A percentile compares a stretch with the other conserved stretches of the same genome.
These are phyloP conservation scores for Montipora efflorescens DNA, from an alignment of 64 coral and sea anemone genomes.

Conservation along the genomic window DNA sequence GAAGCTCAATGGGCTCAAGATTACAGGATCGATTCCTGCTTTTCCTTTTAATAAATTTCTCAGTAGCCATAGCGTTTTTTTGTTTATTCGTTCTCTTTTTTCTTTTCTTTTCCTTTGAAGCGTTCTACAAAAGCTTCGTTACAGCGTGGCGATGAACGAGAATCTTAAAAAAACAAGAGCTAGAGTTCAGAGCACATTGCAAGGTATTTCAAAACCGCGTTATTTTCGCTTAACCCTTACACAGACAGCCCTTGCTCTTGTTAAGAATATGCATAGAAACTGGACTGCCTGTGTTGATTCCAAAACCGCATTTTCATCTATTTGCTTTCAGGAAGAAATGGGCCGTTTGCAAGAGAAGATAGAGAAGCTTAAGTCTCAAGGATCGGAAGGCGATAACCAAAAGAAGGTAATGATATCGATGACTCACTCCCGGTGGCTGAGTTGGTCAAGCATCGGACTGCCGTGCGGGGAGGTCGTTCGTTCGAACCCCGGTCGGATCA, in stretches of 20 bases:
- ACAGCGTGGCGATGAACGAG: conserved; percentile 96
- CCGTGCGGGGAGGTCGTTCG: no score
- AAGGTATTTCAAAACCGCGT: conserved; percentile 67
- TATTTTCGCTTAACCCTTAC: not conserved
- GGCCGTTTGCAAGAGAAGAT: conserved; percentile 89
- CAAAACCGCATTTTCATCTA: not conserved
- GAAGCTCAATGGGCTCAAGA: no score
- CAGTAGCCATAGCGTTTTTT: no score
- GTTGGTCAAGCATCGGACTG: no score
- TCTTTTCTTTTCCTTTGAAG: conserved; percentile 11
- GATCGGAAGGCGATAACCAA: conserved; percentile 84
- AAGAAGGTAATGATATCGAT: conserved; percentile 70
- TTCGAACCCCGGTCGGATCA: no score
- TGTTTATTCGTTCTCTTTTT: not conserved
- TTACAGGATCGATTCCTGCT: no score
- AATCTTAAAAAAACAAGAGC: conserved; percentile 95
- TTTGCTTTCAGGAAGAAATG: conserved; percentile 88
- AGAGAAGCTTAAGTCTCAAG: conserved; percentile 90
- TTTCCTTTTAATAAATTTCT: no score
- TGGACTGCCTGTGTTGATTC: no score
- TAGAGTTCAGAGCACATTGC: conserved; percentile 95
- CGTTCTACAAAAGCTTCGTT: conserved; percentile 93
- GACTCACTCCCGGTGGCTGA: no score
- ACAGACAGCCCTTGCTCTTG: not conserved
- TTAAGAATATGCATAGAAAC: not conserved